Percentiles rank a stretch among this genome's conserved stretches.
phyloP scores from a whole-genome alignment of 2,888 invertebrate species.

The Laspeyria flexula region DNA sequence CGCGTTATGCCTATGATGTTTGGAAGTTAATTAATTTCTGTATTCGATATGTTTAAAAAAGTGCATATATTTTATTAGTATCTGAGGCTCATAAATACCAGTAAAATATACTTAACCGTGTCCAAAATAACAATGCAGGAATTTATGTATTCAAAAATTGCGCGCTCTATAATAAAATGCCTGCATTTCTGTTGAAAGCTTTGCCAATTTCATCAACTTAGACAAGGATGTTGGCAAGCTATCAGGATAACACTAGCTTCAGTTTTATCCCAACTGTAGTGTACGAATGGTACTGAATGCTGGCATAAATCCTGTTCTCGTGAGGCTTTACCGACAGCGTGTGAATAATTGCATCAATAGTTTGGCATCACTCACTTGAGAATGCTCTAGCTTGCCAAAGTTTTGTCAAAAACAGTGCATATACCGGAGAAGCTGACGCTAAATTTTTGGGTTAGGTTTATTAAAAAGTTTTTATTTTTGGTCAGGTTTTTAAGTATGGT shows the following conservation, averaged over 20 bases:
- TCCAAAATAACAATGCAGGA: too few species aligned
- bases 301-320: slow-evolving; percentile 25
- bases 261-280: neutral
- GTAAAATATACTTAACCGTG: too few species aligned
- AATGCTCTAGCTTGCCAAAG: slow-evolving; percentile 1
- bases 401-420: slow-evolving; percentile 17
- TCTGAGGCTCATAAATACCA: too few species aligned
- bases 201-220: too few species aligned
- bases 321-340: slow-evolving; percentile 4
- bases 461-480: too few species aligned
- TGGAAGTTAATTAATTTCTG: slow-evolving; percentile 6
- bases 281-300: slow-evolving; percentile 21
- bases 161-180: too few species aligned
- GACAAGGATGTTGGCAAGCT: neutral
- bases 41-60: neutral
- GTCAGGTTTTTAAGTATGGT: too few species aligned
- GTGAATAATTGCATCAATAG: slow-evolving; percentile 16
- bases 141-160: too few species aligned
- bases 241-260: neutral
- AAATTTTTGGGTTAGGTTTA: too few species aligned
- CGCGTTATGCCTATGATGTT: slow-evolving; percentile 21
- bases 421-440: too few species aligned
- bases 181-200: too few species aligned
- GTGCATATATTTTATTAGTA: too few species aligned
- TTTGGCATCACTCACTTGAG: slow-evolving; percentile 15